These are phyloP conservation scores for Struthio camelus DNA, from an alignment of 2,113 vertebrate genomes.

Conservation along the genomic window DNA sequence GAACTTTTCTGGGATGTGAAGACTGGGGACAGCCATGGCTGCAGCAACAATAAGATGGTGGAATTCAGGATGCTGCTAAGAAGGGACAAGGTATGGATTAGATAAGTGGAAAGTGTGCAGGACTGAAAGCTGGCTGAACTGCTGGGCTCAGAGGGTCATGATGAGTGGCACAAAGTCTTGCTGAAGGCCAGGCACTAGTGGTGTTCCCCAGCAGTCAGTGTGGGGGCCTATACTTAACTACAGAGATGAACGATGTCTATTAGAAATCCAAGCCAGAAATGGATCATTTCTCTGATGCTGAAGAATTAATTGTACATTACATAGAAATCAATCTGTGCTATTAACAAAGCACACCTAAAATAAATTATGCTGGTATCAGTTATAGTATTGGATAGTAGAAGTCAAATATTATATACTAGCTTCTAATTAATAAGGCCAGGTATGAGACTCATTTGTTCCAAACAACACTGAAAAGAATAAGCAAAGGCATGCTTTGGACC, in stretches of 20 bases:
- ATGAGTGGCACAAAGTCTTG: too few species aligned
- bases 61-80: too few species aligned
- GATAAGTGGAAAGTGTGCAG: too few species aligned
- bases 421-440: background rate
- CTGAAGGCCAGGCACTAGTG: too few species aligned
- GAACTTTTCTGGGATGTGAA: background rate
- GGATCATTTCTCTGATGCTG: background rate
- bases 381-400: background rate
- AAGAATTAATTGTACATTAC: background rate
- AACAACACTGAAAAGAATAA: background rate
- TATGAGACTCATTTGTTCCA: background rate
- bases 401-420: background rate
- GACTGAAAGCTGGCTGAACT: too few species aligned
- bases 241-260: background rate
- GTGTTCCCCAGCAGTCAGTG: too few species aligned
- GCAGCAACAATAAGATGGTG: background rate
- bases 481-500: background rate
- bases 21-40: background rate
- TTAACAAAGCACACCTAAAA: background rate
- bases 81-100: too few species aligned
- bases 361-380: background rate
- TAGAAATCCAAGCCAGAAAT: background rate
- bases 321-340: background rate
- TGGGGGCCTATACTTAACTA: background rate
- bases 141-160: too few species aligned